Percentiles rank a stretch among this genome's conserved stretches.
These are phyloP conservation scores for Rhea americana DNA, from an alignment of 2,113 vertebrate species.

Conservation along the genomic window DNA sequence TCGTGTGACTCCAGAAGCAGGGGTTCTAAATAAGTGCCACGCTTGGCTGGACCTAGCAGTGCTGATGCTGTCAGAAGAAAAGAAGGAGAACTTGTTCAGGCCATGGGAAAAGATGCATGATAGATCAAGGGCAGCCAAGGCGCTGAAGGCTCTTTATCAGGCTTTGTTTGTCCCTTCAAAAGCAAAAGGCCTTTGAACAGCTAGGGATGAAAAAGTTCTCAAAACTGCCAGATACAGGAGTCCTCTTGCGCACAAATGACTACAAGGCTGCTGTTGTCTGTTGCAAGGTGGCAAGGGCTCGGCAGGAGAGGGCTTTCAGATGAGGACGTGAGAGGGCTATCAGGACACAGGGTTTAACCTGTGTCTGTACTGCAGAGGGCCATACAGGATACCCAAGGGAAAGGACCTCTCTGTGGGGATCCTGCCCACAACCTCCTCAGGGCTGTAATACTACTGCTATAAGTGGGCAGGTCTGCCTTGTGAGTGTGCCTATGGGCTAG, in stretches of 20 bases:
- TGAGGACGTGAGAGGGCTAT: not conserved
- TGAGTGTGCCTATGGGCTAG: not conserved
- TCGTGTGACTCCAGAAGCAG: not conserved
- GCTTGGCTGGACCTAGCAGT: not conserved
- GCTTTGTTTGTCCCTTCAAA: not conserved
- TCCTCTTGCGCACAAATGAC: not conserved
- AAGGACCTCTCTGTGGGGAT: not conserved
- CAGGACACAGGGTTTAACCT: not conserved
- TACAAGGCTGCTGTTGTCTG: not conserved
- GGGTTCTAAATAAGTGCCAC: not conserved
- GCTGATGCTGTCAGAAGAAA: not conserved
- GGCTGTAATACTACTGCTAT: not conserved
- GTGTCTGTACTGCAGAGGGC: not conserved
- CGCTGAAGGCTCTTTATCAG: not conserved
- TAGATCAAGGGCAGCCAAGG: not conserved
- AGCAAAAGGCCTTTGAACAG: not conserved
- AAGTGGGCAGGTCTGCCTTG: not conserved
- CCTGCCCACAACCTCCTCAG: not conserved
- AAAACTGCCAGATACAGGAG: not conserved
- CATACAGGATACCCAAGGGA: rapidly evolving
- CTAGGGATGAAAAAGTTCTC: not conserved
- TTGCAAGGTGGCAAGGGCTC: not conserved
- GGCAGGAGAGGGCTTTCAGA: not conserved
- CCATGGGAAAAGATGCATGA: not conserved
- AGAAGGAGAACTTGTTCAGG: not conserved